phyloP scores from a whole-genome alignment of 2,797 vertebrate genomes.

The Enteromius radiatus region DNA sequence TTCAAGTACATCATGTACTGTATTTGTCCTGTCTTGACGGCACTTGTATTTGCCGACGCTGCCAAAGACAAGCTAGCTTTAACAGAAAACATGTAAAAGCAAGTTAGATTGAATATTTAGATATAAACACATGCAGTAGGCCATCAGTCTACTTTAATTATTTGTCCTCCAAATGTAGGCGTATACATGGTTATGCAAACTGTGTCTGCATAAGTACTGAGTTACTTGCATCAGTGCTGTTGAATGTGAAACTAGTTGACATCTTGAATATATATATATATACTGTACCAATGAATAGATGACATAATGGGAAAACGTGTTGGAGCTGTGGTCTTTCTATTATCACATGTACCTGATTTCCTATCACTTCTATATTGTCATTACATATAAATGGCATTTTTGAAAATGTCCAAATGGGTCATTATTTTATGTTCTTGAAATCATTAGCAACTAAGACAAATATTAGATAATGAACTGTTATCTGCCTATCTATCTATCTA shows the following conservation, averaged over 20 bases:
- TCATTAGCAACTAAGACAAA: not conserved
- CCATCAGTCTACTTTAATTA: conserved; percentile 9
- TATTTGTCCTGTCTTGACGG: not conserved
- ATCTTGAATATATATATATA: not conserved
- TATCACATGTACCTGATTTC: not conserved
- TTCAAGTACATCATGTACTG: not conserved
- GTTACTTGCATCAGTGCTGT: conserved; percentile 4
- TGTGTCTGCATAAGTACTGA: not conserved
- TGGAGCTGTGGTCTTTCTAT: not conserved
- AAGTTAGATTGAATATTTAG: not conserved
- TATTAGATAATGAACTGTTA: not conserved
- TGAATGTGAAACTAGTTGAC: not conserved
- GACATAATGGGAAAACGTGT: not conserved
- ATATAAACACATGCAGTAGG: not conserved
- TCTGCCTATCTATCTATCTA: not conserved
- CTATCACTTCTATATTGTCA: not conserved
- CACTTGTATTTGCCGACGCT: not conserved
- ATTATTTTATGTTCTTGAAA: not conserved
- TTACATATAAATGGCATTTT: not conserved
- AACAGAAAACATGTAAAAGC: not conserved
- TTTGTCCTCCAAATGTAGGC: not conserved
- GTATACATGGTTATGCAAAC: conserved; percentile 9
- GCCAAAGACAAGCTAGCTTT: not conserved
- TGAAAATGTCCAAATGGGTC: not conserved
- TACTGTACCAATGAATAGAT: not conserved